Percentiles rank a stretch among this genome's conserved stretches.
Conservation (phyloP, 2,888 invertebrate species). For the Synergus gifuensis region DNA sequence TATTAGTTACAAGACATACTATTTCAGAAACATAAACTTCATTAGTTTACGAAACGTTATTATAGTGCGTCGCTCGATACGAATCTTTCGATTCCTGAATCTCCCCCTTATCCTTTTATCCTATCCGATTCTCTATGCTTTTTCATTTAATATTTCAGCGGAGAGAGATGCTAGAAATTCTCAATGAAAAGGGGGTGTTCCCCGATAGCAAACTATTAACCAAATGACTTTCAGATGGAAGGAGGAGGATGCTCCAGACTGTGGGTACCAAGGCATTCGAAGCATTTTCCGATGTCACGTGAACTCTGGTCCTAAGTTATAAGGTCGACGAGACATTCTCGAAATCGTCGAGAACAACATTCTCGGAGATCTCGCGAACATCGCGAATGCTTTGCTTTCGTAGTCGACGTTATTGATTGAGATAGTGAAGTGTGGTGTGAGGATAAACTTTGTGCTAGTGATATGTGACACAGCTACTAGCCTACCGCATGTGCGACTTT, state of each 20-base stretch:
- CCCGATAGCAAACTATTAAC: background rate
- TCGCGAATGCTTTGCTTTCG: slow-evolving; percentile 20
- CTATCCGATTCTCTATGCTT: background rate
- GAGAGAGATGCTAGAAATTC: slow-evolving; percentile 9
- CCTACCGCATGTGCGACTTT: slow-evolving; percentile 43
- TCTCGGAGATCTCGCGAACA: slow-evolving; percentile 8
- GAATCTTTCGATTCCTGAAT: slow-evolving; percentile 57
- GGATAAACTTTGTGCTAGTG: slow-evolving; percentile 27
- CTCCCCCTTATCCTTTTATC: slow-evolving; percentile 40
- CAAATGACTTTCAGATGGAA: slow-evolving; percentile 26
- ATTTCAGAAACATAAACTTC: too few relatives aligned
- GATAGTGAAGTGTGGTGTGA: background rate
- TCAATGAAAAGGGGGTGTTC: background rate
- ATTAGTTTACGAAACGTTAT: slow-evolving; percentile 8
- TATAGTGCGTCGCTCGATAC: slow-evolving; percentile 59
- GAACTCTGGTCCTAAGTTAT: slow-evolving; percentile 20
- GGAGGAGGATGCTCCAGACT: background rate
- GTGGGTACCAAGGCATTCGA: background rate
- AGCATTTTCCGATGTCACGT: slow-evolving; percentile 21
- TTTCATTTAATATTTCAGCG: background rate
- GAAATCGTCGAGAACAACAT: background rate
- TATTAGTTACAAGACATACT: background rate
- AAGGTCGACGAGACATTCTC: background rate
- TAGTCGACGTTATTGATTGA: background rate
- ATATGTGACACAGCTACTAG: slow-evolving; percentile 48